phyloP scores from a whole-genome alignment of 2,113 vertebrate species.

The Callospermophilus lateralis region DNA sequence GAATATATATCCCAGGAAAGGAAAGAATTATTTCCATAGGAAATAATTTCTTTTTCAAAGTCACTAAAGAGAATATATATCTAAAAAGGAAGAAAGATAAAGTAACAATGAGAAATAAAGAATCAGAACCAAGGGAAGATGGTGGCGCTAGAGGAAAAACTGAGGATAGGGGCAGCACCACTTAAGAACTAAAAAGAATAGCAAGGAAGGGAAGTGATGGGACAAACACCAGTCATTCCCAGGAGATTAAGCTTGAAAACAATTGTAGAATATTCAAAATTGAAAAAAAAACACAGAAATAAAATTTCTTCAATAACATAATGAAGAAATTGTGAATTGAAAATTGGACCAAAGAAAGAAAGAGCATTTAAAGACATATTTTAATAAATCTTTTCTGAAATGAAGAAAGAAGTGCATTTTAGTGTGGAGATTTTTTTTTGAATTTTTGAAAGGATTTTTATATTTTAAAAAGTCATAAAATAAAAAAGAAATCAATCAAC shows the following conservation, averaged over 20 bases:
- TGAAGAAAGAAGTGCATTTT: neutral
- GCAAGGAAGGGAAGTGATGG: neutral
- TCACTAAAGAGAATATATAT: neutral
- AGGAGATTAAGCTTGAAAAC: neutral
- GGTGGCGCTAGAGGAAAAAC: neutral
- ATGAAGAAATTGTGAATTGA: no score
- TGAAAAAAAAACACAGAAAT: neutral
- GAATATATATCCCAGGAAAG: neutral
- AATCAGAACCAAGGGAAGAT: neutral
- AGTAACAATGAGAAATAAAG: neutral
- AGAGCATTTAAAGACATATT: neutral
- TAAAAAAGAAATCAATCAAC: conserved; percentile 30
- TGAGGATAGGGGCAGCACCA: neutral
- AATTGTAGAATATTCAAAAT: neutral
- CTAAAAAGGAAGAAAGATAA: neutral
- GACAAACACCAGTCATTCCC: neutral
- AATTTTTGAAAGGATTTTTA: no score
- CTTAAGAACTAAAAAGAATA: neutral
- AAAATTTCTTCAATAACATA: neutral
- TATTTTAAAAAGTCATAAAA: no score
- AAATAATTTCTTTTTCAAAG: neutral
- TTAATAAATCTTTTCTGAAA: neutral
- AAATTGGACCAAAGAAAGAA: neutral
- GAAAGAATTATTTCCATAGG: no score
- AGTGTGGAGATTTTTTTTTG: no score